Evolutionary conservation across 2,888 invertebrate genomes (phyloP), one percentile per base, ranked within the genome.

Genomic region (Synanthedon formicaeformis): DNA sequence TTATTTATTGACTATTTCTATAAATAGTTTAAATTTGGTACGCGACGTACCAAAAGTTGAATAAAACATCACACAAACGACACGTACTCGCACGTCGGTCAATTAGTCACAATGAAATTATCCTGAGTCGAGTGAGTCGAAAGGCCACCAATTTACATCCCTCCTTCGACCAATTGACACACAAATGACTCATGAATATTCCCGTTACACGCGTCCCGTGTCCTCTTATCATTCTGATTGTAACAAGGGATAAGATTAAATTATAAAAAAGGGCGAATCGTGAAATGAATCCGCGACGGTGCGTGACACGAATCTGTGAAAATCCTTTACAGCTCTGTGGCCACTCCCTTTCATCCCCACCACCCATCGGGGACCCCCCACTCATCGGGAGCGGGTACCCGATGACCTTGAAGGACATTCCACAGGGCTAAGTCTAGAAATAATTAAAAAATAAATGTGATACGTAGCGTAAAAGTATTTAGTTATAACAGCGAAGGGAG

Each of bases 211-310:
- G 59, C 61, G 59, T 54, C 57, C 54, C 56, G 58, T 56, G 57
- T 63, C 60, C 62, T 68, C 69, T 68, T 65, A 68, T 71, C 70
- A 70, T 71, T 65, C 57, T 67, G 67, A 71, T 69, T 71, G 75
- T 71, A 69, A 71, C 72, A 70, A 73, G 68, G 63, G 69, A 64
- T 68, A 61, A 71, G 67, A 77, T 76, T 75, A 73, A 74, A 78
- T 78, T 75, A 75, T 75, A 73, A 76, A 73, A 69, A 66, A 69
- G 66, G 66, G 58, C 65, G 57, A 60, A 65, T 61, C 63, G 62
- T 61, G 67, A 65, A 71, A 75, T 66, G 69, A 73, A 73, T 73
- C 73, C 68, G 64, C 64, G 62, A 50, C 56, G 56, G 61, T 54
- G 67, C 74, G 77, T 74, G 72, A 65, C 65, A 56, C 18, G 67